phyloP scores from a whole-genome alignment of 2,113 vertebrate genomes.

The Leucosticte australis region DNA sequence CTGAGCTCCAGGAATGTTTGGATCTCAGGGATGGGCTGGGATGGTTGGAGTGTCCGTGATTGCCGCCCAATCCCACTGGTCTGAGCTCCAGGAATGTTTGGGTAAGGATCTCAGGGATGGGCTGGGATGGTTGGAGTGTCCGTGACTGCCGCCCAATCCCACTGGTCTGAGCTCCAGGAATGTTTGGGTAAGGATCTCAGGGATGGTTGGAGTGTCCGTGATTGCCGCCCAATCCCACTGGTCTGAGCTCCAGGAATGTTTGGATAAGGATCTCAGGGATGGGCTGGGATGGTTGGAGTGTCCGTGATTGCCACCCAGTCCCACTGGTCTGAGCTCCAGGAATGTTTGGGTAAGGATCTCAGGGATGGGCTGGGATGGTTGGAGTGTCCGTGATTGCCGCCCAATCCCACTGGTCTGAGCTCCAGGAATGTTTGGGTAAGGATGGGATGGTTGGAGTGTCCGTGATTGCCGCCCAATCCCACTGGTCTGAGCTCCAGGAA shows the following conservation, averaged over 20 bases:
- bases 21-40: not conserved
- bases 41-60: not conserved
- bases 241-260: not conserved
- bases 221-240: no score
- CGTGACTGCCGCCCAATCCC: no score
- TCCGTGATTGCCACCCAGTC: not conserved
- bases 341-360: not conserved
- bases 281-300: not conserved
- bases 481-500: not conserved
- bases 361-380: not conserved
- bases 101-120: accelerated
- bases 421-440: not conserved
- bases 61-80: no score
- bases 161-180: not conserved
- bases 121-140: not conserved
- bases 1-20: not conserved
- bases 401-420: not conserved
- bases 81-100: not conserved
- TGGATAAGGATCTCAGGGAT: accelerated
- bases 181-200: accelerated
- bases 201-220: not conserved
- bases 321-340: not conserved
- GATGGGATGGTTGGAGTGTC: not conserved
- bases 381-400: not conserved
- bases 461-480: no score